Percentiles rank a stretch among this genome's conserved stretches.
Evolutionary conservation across 2,113 vertebrate genomes (phyloP).

Genomic region (Anser brachyrhynchus): DNA sequence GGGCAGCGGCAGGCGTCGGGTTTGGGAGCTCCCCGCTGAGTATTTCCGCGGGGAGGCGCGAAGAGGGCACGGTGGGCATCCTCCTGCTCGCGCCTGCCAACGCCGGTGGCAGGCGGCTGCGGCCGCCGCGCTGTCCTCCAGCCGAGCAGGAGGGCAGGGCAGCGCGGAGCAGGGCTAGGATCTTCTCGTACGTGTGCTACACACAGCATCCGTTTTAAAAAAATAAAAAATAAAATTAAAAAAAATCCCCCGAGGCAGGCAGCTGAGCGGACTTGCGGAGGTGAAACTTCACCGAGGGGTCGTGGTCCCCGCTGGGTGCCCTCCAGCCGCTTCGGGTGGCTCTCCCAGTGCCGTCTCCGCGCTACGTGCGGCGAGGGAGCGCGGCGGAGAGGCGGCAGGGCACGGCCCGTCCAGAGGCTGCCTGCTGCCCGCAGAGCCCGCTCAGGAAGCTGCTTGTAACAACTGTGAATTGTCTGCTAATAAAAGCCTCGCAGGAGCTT

Average conservation of each 20-base stretch:
- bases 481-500: background rate
- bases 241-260: background rate
- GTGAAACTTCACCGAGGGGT: fast-evolving
- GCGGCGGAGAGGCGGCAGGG: background rate
- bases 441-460: constrained; percentile 16
- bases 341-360: no score
- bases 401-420: fast-evolving
- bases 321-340: background rate
- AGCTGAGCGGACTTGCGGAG: no score
- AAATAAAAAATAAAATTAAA: no score
- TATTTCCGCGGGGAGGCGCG: background rate
- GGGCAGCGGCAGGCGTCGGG: background rate
- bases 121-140: background rate
- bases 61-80: background rate
- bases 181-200: fast-evolving
- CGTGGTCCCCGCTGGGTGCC: no score
- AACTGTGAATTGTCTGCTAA: constrained; percentile 19
- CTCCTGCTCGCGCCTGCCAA: background rate
- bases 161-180: background rate
- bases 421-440: background rate
- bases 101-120: background rate
- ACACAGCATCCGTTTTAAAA: background rate
- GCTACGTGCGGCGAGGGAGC: background rate
- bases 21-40: background rate
- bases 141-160: background rate